Evolutionary conservation across 2,113 vertebrate genomes (phyloP), one percentile per base, ranked within the genome.

Genomic region (Malurus alboscapulatus): DNA sequence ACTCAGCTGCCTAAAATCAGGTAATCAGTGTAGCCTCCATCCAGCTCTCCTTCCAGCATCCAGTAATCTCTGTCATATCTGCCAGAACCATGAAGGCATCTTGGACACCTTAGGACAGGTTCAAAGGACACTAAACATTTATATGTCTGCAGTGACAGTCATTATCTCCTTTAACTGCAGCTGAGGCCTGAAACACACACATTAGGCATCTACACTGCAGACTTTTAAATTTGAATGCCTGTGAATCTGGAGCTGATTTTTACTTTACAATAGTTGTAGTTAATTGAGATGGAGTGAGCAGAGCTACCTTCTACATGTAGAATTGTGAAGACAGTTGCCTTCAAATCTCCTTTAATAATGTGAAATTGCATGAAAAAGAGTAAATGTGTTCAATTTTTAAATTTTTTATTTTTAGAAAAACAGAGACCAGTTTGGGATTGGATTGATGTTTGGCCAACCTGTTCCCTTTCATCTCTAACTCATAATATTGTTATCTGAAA

Each of bases 401-500:
- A 34, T 0, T 47, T 65, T 53, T 4, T 73, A 73, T 58, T 65
- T 85, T 66, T n/a, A 22, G 51, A 45, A 82, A 87, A 95, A 81
- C 54, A 88, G 76, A 86, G 36, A 61, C 30, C 25, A 75, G 20
- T 89, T 92, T 72, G 80, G 80, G 50, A 84, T 84, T 78, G 88
- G 83, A 95, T 67, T 96, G 95, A 82, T 95, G 85, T 74, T 93
- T 84, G 72, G 76, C 92, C 87, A 96, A 91, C 77, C 93, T 89
- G 62, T 69, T 94, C 58, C n/a, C 77, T 93, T 95, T 93, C 92
- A 95, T 93, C 77, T 89, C 62, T 89, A 79, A 87, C 84, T 82
- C 81, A 91, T 93, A 91, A 95, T 93, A 82, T 83, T 91, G 66
- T 94, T 96, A 94, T 89, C 86, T 91, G 94, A 96, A 93, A 95